A percentile compares a stretch with the other conserved stretches of the same genome.
These are phyloP conservation scores for Aphaenogaster ashmeadi DNA, from an alignment of 1,140 invertebrate species.

Conservation along the genomic window DNA sequence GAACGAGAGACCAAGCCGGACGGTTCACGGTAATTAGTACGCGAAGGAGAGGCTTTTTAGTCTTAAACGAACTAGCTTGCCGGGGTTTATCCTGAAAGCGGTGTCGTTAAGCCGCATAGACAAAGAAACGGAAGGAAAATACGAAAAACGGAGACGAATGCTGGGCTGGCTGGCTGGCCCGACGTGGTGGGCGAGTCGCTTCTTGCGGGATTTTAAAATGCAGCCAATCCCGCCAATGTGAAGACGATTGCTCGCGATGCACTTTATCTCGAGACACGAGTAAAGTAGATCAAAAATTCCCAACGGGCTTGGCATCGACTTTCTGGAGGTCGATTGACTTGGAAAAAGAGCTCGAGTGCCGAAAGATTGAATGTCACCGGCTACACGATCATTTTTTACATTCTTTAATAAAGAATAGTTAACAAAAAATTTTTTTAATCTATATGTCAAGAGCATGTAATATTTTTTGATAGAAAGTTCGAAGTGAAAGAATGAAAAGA, in stretches of 20 bases:
- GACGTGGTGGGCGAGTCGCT: constrained; percentile 31
- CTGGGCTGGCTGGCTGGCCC: background rate
- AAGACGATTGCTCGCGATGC: constrained; percentile 48
- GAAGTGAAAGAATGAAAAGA: background rate
- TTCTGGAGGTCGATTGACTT: background rate
- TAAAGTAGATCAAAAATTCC: constrained; percentile 9
- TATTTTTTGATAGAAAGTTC: background rate
- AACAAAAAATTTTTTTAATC: background rate
- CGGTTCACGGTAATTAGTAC: constrained; percentile 79
- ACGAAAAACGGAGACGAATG: constrained; percentile 49
- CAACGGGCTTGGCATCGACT: background rate
- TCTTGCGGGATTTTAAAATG: constrained; percentile 55
- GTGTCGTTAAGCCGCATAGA: constrained; percentile 68
- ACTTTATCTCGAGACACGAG: constrained; percentile 16
- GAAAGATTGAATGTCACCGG: background rate
- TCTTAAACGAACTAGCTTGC: constrained; percentile 72
- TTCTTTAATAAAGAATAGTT: background rate
- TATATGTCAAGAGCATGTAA: background rate
- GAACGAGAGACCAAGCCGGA: constrained; percentile 68
- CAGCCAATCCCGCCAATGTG: constrained; percentile 39
- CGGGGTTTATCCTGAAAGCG: constrained; percentile 69
- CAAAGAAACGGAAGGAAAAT: constrained; percentile 61
- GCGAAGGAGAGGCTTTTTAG: constrained; percentile 75
- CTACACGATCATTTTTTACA: background rate
- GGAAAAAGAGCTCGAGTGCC: background rate